Conservation (phyloP, 2,113 vertebrate genomes). For the Pavo muticus region DNA sequence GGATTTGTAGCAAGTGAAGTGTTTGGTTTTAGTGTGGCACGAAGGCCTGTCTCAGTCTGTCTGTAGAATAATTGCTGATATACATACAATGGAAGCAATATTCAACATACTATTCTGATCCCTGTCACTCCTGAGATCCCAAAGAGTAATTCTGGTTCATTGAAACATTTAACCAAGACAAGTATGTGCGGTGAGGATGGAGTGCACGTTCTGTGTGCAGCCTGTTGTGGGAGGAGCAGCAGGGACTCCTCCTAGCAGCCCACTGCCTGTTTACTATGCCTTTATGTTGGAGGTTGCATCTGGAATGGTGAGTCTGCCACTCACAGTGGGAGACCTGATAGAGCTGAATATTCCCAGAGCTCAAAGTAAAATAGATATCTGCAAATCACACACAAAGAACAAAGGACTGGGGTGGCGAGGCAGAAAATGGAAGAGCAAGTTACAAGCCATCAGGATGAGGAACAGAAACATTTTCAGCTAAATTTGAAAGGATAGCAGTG, state of each 20-base stretch:
- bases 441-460: no score
- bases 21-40: rapidly evolving
- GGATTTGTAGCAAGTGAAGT: not conserved
- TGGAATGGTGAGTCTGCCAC: not conserved
- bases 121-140: rapidly evolving
- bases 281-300: not conserved
- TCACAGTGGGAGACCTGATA: no score
- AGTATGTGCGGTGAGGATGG: not conserved
- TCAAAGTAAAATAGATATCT: not conserved
- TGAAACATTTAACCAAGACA: not conserved
- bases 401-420: not conserved
- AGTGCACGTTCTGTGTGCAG: not conserved
- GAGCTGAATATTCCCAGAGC: not conserved
- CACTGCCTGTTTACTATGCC: not conserved
- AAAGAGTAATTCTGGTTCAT: not conserved
- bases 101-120: rapidly evolving
- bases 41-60: rapidly evolving
- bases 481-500: not conserved
- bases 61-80: not conserved
- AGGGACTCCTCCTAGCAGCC: not conserved
- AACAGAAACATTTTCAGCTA: not conserved
- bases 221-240: not conserved
- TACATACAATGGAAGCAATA: not conserved
- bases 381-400: not conserved
- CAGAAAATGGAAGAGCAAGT: not conserved